Evolutionary conservation across 2,888 invertebrate species (phyloP).

Genomic region (Biston stratarius): DNA sequence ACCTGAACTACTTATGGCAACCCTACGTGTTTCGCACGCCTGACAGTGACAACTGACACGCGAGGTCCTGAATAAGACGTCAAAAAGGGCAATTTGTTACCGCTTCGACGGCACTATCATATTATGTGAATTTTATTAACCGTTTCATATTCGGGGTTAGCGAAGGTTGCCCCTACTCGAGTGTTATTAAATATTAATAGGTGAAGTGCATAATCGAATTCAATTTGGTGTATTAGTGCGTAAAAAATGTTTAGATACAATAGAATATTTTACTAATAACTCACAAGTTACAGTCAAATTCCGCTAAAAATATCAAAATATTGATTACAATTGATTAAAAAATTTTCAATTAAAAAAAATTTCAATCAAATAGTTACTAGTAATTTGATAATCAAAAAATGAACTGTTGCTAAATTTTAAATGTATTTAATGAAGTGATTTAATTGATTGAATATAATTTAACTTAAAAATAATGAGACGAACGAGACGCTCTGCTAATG

Average conservation of each 20-base stretch:
- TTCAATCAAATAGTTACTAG: no score
- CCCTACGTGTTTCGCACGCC: slow-evolving; percentile 50
- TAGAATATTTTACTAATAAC: not conserved
- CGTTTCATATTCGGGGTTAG: slow-evolving; percentile 75
- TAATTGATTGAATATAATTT: no score
- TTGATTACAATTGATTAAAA: no score
- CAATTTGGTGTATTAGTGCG: slow-evolving; percentile 16
- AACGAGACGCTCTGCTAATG: no score
- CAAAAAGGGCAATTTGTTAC: slow-evolving; percentile 82
- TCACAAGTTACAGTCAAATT: no score
- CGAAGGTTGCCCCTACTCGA: slow-evolving; percentile 62
- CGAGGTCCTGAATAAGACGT: slow-evolving; percentile 77
- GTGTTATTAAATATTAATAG: slow-evolving; percentile 33
- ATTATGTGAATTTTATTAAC: slow-evolving; percentile 78
- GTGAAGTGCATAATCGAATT: slow-evolving; percentile 25
- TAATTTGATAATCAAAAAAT: no score
- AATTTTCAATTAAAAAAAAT: no score
- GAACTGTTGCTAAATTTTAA: no score
- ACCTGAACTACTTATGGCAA: not conserved
- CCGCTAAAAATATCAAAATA: no score
- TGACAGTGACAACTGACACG: slow-evolving; percentile 73
- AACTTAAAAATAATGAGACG: no score
- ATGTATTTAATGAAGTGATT: no score
- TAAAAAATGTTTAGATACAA: slow-evolving; percentile 6
- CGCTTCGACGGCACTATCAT: slow-evolving; percentile 64